These are phyloP conservation scores for Arctocebus calabarensis DNA, from an alignment of 2,797 vertebrate species.

Conservation along the genomic window DNA sequence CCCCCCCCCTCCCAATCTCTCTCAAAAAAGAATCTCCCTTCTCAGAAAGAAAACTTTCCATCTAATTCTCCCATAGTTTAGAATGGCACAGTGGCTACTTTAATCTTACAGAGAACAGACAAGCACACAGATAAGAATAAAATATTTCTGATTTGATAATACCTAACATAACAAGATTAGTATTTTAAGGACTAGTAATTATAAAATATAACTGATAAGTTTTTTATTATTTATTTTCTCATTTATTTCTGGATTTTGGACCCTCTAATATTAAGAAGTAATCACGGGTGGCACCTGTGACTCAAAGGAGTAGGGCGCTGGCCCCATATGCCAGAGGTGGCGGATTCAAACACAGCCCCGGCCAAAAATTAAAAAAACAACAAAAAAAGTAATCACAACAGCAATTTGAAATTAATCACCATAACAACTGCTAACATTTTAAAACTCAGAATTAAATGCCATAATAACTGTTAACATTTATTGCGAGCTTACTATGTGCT, in stretches of 20 bases:
- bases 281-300: background rate
- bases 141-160: slow-evolving; percentile 52
- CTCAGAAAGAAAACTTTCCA: background rate
- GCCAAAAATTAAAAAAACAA: no score
- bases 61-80: background rate
- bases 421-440: slow-evolving; percentile 27
- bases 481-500: background rate
- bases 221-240: background rate
- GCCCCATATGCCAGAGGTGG: no score
- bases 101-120: slow-evolving; percentile 23
- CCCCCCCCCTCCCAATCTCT: no score
- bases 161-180: background rate
- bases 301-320: no score
- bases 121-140: background rate
- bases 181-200: slow-evolving; percentile 13
- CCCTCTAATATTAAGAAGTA: background rate
- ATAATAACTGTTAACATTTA: slow-evolving; percentile 1
- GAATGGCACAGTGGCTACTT: background rate
- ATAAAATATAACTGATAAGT: slow-evolving; percentile 17
- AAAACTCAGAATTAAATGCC: slow-evolving; percentile 40
- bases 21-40: background rate
- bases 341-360: no score
- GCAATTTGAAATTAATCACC: slow-evolving; percentile 12
- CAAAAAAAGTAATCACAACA: background rate
- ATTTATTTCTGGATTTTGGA: background rate